Evolutionary conservation across 2,113 vertebrate species (phyloP).

Genomic region (Carettochelys insculpta): DNA sequence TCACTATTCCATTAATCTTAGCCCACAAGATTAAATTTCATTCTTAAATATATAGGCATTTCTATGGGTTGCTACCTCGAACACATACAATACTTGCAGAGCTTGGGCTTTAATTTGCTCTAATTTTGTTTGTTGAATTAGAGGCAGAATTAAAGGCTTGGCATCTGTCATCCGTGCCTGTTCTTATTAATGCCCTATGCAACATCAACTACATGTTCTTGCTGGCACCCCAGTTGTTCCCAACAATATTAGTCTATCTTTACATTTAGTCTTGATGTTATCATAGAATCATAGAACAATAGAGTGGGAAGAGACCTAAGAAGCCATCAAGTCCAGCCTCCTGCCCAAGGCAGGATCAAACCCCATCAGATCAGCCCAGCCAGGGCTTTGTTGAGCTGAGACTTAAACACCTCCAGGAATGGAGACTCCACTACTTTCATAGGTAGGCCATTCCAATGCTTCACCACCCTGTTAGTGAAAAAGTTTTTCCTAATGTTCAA

Average conservation of each 20-base stretch:
- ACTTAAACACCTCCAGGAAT: too few relatives aligned
- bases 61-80: background rate
- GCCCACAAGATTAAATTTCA: background rate
- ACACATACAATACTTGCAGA: background rate
- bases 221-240: background rate
- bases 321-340: too few relatives aligned
- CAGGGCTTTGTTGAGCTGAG: too few relatives aligned
- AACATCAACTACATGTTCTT: background rate
- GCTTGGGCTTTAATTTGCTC: background rate
- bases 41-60: background rate
- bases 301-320: too few relatives aligned
- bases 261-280: background rate
- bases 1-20: background rate
- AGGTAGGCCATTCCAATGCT: too few relatives aligned
- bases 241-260: background rate
- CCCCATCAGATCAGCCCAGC: too few relatives aligned
- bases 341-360: too few relatives aligned
- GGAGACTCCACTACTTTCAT: too few relatives aligned
- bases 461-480: too few relatives aligned
- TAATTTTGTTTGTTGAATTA: background rate
- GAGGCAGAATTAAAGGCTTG: background rate
- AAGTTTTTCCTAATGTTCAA: too few relatives aligned
- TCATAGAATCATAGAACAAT: too few relatives aligned
- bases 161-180: background rate
- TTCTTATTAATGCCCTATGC: background rate